Conservation (phyloP, 2,797 vertebrate species). For the Rhincodon typus region DNA sequence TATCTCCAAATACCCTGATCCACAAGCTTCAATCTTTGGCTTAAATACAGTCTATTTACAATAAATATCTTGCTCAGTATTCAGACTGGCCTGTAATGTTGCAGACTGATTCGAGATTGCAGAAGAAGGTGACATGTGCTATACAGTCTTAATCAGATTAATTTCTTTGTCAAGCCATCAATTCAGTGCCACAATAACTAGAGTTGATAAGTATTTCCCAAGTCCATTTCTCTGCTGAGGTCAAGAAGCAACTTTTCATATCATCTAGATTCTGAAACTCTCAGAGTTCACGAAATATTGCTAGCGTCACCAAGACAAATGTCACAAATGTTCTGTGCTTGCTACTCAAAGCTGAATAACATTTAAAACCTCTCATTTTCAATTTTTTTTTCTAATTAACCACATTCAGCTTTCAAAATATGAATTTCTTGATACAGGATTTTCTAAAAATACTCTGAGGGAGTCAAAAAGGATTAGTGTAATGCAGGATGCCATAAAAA, state of each 20-base stretch:
- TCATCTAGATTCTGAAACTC: no score
- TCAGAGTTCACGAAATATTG: neutral
- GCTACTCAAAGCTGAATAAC: neutral
- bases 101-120: neutral
- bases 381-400: neutral
- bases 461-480: neutral
- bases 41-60: neutral
- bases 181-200: neutral
- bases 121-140: neutral
- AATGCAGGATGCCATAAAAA: neutral
- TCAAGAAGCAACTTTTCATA: neutral
- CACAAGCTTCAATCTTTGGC: neutral
- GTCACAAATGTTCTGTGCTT: neutral
- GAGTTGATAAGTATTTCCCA: neutral
- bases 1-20: neutral
- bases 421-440: neutral
- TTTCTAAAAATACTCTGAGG: neutral
- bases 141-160: neutral
- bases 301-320: neutral
- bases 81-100: neutral
- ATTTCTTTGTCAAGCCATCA: neutral
- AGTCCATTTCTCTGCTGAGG: neutral
- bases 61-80: neutral
- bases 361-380: neutral
- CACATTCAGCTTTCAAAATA: neutral